phyloP scores from a whole-genome alignment of 2,888 invertebrate genomes.

The Stenurella melanura region DNA sequence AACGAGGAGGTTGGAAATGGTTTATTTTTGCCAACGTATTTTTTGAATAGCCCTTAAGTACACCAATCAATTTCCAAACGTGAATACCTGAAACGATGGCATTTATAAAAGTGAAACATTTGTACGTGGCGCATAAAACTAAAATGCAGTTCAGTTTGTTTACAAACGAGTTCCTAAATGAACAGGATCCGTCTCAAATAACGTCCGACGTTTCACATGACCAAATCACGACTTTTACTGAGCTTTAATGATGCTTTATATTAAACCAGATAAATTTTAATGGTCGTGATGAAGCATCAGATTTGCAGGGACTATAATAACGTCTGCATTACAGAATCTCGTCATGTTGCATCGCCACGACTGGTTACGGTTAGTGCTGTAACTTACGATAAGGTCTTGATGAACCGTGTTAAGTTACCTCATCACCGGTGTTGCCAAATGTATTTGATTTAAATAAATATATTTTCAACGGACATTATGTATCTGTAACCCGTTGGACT shows the following conservation, averaged over 20 bases:
- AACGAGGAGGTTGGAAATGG: too few species aligned
- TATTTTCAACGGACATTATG: too few species aligned
- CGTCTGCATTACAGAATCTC: constrained; percentile 21
- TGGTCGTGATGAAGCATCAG: constrained; percentile 21
- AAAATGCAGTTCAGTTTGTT: constrained; percentile 10
- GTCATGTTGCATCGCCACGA: constrained; percentile 16
- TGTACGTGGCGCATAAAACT: background rate
- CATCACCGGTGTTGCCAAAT: background rate
- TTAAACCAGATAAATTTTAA: constrained; percentile 31
- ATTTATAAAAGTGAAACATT: background rate
- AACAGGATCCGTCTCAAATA: background rate
- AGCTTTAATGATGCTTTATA: constrained; percentile 9
- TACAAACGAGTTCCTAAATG: constrained; percentile 1
- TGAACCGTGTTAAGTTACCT: background rate
- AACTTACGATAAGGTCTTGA: background rate
- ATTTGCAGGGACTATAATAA: constrained; percentile 17
- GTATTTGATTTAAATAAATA: background rate
- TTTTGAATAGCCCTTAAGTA: too few species aligned
- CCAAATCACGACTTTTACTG: constrained; percentile 13
- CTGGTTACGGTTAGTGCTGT: constrained; percentile 16
- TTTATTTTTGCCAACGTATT: too few species aligned
- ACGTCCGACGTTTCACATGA: background rate
- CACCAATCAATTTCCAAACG: too few species aligned
- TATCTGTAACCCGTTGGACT: too few species aligned
- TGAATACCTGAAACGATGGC: too few species aligned